Conservation (phyloP, 1,140 invertebrate genomes). For the Cotesia glomerata region DNA sequence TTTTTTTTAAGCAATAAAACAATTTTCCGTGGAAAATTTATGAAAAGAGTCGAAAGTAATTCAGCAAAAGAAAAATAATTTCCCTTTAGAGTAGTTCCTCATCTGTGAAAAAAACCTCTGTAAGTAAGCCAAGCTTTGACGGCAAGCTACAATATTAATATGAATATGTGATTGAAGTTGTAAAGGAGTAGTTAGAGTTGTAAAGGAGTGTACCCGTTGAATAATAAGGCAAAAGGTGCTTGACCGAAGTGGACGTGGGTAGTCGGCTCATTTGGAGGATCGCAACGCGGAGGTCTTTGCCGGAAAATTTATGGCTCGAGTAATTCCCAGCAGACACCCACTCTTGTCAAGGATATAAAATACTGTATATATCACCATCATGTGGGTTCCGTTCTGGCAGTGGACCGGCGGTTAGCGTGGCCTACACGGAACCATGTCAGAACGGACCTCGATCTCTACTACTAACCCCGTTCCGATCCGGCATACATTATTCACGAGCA, state of each 20-base stretch:
- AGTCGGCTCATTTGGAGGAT: slow-evolving; percentile 26
- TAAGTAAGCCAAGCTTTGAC: too few relatives aligned
- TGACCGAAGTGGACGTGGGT: slow-evolving; percentile 19
- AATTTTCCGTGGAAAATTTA: too few relatives aligned
- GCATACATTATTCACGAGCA: too few relatives aligned
- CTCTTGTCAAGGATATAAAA: slow-evolving; percentile 36
- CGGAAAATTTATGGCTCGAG: slow-evolving; percentile 28
- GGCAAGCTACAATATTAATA: background rate
- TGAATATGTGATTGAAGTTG: background rate
- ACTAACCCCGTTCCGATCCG: too few relatives aligned
- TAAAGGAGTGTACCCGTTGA: background rate
- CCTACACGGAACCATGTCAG: too few relatives aligned
- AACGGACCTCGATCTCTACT: too few relatives aligned
- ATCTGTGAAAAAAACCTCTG: too few relatives aligned
- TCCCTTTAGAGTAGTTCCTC: too few relatives aligned
- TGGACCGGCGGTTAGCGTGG: slow-evolving; percentile 14
- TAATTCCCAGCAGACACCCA: slow-evolving; percentile 32
- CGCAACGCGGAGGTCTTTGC: slow-evolving; percentile 19
- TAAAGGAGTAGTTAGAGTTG: background rate
- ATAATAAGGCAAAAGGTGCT: slow-evolving; percentile 8
- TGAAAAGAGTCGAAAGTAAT: too few relatives aligned
- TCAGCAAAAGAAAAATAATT: too few relatives aligned
- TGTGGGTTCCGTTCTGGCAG: slow-evolving; percentile 34
- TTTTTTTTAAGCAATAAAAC: too few relatives aligned
- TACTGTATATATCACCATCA: slow-evolving; percentile 27